Percentiles rank a stretch among this genome's conserved stretches.
phyloP scores from a whole-genome alignment of 2,888 invertebrate genomes.

The Teleogryllus oceanicus region DNA sequence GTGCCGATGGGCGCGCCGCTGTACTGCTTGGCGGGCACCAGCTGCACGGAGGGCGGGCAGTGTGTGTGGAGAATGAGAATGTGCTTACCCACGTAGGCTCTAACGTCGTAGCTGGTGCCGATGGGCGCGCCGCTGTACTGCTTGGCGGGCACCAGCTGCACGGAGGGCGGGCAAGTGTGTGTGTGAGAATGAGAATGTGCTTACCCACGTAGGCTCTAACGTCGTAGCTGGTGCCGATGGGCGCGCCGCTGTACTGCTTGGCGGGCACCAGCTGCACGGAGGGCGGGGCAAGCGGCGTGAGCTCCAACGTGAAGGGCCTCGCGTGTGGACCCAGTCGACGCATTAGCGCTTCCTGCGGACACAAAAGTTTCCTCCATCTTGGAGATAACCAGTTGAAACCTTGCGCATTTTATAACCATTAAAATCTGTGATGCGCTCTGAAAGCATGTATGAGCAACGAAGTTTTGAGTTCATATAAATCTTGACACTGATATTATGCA shows the following conservation, averaged over 20 bases:
- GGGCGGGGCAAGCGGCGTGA: constrained; percentile 82
- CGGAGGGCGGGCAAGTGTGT: no score
- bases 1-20: constrained; percentile 56
- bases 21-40: constrained; percentile 83
- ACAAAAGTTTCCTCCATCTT: neutral
- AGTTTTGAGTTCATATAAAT: no score
- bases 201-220: constrained; percentile 81
- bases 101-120: constrained; percentile 67
- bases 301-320: constrained; percentile 74
- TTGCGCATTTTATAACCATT: no score
- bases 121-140: constrained; percentile 51
- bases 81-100: constrained; percentile 56
- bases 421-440: no score
- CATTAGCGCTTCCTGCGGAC: constrained; percentile 70
- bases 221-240: constrained; percentile 88
- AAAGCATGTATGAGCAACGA: no score
- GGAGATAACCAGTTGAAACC: no score
- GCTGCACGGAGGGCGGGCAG: constrained; percentile 34
- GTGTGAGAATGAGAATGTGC: constrained; percentile 41
- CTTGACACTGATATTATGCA: no score
- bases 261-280: constrained; percentile 87
- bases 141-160: constrained; percentile 74
- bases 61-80: neutral
- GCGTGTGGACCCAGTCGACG: constrained; percentile 75
- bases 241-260: constrained; percentile 85